Conservation (phyloP, 2,888 invertebrate genomes). For the Pinctada fucata region DNA sequence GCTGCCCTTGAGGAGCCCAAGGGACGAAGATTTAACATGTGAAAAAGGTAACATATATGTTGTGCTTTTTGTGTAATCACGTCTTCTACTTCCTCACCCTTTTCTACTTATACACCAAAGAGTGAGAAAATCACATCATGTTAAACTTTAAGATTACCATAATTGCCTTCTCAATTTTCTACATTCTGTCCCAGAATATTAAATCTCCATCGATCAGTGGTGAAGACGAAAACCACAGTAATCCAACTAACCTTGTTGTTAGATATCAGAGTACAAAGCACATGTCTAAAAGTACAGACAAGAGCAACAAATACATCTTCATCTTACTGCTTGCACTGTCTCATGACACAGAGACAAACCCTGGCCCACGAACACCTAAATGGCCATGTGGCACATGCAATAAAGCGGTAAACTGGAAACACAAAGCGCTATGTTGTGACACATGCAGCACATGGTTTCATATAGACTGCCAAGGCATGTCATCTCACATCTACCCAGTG, state of each 20-base stretch:
- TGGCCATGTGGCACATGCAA: no score
- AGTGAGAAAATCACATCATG: not conserved
- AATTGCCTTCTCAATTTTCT: not conserved
- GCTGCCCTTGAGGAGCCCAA: slow-evolving; percentile 3
- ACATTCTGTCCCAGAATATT: no score
- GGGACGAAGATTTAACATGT: slow-evolving; percentile 1
- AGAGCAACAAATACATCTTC: no score
- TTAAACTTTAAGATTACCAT: not conserved
- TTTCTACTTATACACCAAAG: not conserved
- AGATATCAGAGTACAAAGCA: no score
- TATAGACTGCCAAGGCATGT: slow-evolving; percentile 30
- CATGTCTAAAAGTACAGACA: no score
- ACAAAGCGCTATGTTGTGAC: slow-evolving; percentile 14
- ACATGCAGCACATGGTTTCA: slow-evolving; percentile 28
- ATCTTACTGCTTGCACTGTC: no score
- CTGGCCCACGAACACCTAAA: no score
- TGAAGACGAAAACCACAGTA: no score
- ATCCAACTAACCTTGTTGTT: no score
- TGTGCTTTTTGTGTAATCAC: not conserved
- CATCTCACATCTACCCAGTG: slow-evolving; percentile 2
- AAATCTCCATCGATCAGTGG: no score
- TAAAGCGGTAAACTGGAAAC: slow-evolving; percentile 7
- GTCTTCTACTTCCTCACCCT: not conserved
- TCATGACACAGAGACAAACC: no score
- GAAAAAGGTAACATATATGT: not conserved